phyloP scores from a whole-genome alignment of 2,797 vertebrate species.

The Gymnodraco acuticeps region DNA sequence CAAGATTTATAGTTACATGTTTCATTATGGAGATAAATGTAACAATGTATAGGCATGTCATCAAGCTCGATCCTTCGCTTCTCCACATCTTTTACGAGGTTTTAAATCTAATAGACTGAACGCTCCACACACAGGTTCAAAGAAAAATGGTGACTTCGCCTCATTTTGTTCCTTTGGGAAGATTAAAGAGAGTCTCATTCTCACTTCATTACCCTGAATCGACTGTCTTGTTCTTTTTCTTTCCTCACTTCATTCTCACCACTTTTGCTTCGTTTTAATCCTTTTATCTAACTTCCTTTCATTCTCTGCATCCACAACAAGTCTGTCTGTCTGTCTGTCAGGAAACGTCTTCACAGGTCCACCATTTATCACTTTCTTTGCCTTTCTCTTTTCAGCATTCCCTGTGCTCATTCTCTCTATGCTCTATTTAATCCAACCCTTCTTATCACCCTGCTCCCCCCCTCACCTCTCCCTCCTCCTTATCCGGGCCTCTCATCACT shows the following conservation, averaged over 20 bases:
- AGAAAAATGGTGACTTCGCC: conserved; percentile 29
- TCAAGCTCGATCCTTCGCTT: background rate
- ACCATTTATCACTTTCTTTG: background rate
- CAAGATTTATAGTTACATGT: conserved; percentile 1
- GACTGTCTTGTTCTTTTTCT: conserved; percentile 9
- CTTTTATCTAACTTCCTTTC: conserved; percentile 15
- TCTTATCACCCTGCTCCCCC: conserved; percentile 45
- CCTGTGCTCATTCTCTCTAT: conserved; percentile 20
- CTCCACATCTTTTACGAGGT: conserved; percentile 2
- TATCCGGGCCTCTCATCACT: conserved; percentile 57
- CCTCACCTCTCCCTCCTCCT: conserved; percentile 46
- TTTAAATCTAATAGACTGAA: conserved; percentile 19
- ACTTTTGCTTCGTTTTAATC: background rate
- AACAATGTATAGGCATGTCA: background rate
- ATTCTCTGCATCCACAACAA: conserved; percentile 23
- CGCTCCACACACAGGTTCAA: conserved; percentile 7
- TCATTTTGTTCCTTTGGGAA: conserved; percentile 20
- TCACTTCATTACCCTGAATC: conserved; percentile 37
- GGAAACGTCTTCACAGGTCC: background rate
- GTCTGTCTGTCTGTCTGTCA: conserved; percentile 7
- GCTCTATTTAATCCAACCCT: conserved; percentile 38
- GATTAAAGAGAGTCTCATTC: conserved; percentile 21
- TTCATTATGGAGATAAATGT: conserved; percentile 17
- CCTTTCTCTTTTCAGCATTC: conserved; percentile 24
- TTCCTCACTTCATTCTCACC: conserved; percentile 5